phyloP scores from a whole-genome alignment of 2,888 invertebrate species.

The Ligdia adustata region DNA sequence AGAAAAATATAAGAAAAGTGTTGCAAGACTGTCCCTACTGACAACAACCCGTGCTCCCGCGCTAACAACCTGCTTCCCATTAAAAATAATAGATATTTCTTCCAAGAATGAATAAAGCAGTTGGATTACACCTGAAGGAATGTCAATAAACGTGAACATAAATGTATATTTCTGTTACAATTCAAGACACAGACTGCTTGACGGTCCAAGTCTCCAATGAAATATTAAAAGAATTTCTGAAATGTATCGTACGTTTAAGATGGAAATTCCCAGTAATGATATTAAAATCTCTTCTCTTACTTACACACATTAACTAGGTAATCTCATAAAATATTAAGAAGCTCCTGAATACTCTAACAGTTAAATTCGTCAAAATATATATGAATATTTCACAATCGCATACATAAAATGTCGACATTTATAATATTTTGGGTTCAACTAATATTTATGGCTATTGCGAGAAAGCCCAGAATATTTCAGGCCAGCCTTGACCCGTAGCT shows the following conservation, averaged over 20 bases:
- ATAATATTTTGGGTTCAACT: conserved; percentile 12
- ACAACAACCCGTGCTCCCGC: no score
- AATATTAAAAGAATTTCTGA: no score
- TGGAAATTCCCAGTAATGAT: no score
- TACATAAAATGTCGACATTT: conserved; percentile 6
- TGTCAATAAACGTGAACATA: neutral
- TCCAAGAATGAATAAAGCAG: neutral
- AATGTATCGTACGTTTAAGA: no score
- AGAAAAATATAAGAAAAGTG: conserved; percentile 20
- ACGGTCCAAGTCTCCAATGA: no score
- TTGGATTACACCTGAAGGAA: neutral
- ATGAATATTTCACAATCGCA: conserved; percentile 17
- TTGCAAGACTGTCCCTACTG: conserved; percentile 12
- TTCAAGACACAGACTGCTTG: conserved; percentile 8
- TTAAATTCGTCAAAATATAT: no score
- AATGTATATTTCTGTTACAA: neutral
- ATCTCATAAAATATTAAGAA: no score
- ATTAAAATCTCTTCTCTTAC: no score
- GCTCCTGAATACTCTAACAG: no score
- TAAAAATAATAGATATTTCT: conserved; percentile 9
- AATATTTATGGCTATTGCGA: conserved; percentile 21
- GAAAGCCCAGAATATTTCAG: conserved; percentile 31
- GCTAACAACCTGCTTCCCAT: conserved; percentile 14
- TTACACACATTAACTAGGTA: no score
- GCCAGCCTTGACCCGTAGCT: conserved; percentile 34